Evolutionary conservation across 35 echinoderm and acorn worm species (phyloP), one percentile per base, ranked within the genome.

Genomic region (Amphiura filiformis): DNA sequence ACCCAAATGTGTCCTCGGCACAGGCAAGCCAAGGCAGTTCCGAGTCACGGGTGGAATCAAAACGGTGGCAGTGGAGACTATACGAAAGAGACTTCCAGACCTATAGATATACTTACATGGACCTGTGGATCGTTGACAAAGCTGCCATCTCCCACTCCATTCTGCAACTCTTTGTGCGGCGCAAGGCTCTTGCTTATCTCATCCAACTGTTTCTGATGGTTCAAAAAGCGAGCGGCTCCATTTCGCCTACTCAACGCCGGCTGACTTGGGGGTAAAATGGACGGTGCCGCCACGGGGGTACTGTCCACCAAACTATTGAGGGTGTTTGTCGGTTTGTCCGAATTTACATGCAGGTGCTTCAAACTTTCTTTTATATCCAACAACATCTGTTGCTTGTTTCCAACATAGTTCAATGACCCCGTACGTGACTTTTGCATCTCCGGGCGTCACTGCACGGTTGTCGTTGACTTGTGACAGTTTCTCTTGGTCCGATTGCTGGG

Each of bases 311-410:
- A 70, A 70, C 41, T 17, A 47, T 70, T 70, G 61, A 15, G 61
- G 12, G 77, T 40, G 78, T 49, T 82, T 33, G 39, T 39, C 35
- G 42, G 44, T 22, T 31, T 32, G 32, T 93, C 82, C 49, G 79
- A 84, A 36, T 86, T 80, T 28, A 90, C 56, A 57, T 90, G 88
- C 22, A 94, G 80, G 65, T 94, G 93, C 52, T 87, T 77, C 22
- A 94, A 85, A 28, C 84, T 90, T 84, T 94, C 93, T 26, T 80
- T 87, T 31, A 94, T 94, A 56, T 90, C 85, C 26, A 78, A 81
- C 77, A 94, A 65, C 93, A 94, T 94, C 38, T 94, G 77, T 52
- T 79, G 78, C 37, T 90, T 85, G 57, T 86, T 90, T 44, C 88
- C 84, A 75, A 90, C 80, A 77, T 40, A 76, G 79, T 80, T 86